Percentiles rank a stretch among this genome's conserved stretches.
Evolutionary conservation across 2,113 vertebrate species (phyloP).

Genomic region (Lepus timidus): DNA sequence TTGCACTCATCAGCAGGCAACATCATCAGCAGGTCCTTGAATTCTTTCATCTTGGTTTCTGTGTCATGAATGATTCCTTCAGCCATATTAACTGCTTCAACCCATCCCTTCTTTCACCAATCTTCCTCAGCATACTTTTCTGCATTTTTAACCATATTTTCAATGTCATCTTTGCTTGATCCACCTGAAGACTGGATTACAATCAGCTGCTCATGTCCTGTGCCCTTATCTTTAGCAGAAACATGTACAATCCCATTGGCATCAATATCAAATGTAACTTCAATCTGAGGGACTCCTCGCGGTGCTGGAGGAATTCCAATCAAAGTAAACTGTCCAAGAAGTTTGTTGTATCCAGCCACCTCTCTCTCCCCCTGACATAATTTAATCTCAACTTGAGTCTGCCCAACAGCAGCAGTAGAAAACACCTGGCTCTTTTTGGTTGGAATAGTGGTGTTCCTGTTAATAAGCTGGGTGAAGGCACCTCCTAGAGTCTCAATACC

Average conservation of each 20-base stretch:
- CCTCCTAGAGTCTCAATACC: conserved; percentile 98
- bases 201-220: conserved; percentile 97
- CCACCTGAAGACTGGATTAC: conserved; percentile 99
- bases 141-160: conserved; percentile 99
- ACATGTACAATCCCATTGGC: conserved; percentile 99
- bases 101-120: conserved; percentile 96
- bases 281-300: conserved; percentile 97
- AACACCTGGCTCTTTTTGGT: conserved; percentile 99
- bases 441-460: conserved; percentile 98
- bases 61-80: conserved; percentile 98
- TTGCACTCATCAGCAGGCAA: conserved; percentile 97
- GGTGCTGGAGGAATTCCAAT: conserved; percentile 95
- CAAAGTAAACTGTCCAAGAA: conserved; percentile 97
- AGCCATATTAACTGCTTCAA: conserved; percentile 98
- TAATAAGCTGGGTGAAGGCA: conserved; percentile 99
- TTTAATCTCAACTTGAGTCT: conserved; percentile 99
- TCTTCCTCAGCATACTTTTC: conserved; percentile 98
- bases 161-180: conserved; percentile 98
- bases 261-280: conserved; percentile 99
- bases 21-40: conserved; percentile 92
- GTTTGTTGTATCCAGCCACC: conserved; percentile 98
- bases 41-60: conserved; percentile 99
- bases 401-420: conserved; percentile 98
- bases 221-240: conserved; percentile 99
- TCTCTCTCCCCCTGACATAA: conserved; percentile 98